These are phyloP conservation scores for Tretioscincus oriximinensis DNA, from an alignment of 2,113 vertebrate species.

Conservation along the genomic window DNA sequence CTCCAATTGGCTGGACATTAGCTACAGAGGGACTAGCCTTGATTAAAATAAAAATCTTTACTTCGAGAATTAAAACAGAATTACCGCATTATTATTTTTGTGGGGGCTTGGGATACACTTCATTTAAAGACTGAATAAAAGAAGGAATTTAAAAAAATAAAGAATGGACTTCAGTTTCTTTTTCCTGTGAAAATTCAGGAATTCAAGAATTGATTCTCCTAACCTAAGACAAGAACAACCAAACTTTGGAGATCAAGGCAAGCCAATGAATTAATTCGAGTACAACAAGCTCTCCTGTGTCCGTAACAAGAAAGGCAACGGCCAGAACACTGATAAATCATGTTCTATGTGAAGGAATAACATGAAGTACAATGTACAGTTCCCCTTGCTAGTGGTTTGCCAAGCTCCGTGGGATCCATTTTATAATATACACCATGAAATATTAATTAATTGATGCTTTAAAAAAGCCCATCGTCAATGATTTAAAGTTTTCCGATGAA, in stretches of 20 bases:
- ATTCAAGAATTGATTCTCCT: too few relatives aligned
- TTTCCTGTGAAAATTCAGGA: too few relatives aligned
- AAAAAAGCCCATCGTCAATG: conserved; percentile 61
- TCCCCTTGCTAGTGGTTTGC: conserved; percentile 32
- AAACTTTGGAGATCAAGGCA: neutral
- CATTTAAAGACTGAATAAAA: too few relatives aligned
- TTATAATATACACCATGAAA: conserved; percentile 55
- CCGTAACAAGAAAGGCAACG: neutral
- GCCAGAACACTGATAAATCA: neutral
- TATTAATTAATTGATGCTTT: conserved; percentile 66
- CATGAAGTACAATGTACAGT: conserved; percentile 37
- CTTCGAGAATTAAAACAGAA: too few relatives aligned
- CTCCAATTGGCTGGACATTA: neutral
- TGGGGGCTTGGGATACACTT: too few relatives aligned
- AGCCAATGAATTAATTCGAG: neutral
- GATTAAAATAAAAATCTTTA: too few relatives aligned
- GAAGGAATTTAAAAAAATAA: too few relatives aligned
- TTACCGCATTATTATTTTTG: too few relatives aligned
- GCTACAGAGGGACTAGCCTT: neutral
- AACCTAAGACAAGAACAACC: neutral
- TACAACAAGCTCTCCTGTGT: neutral
- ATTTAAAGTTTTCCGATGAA: conserved; percentile 50
- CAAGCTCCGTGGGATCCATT: conserved; percentile 44
- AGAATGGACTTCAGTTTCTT: too few relatives aligned
- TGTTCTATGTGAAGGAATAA: neutral